A percentile compares a stretch with the other conserved stretches of the same genome.
Conservation (phyloP, 2,888 invertebrate genomes). For the Agelastica alni region DNA sequence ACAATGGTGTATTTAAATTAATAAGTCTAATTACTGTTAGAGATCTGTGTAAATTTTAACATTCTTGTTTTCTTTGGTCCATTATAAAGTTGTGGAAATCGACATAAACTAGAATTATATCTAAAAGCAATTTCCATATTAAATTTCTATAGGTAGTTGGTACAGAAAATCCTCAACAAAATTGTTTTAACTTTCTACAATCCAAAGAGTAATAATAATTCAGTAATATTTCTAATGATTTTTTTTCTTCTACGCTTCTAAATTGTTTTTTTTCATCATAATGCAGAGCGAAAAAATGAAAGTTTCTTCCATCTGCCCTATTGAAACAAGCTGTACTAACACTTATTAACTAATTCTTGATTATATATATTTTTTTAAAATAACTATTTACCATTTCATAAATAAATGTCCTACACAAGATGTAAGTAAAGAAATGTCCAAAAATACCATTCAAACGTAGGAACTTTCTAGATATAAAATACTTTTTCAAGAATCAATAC, state of each 20-base stretch:
- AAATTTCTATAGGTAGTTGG: conserved; percentile 79
- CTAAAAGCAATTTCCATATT: conserved; percentile 89
- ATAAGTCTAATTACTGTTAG: conserved; percentile 70
- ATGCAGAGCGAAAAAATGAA: conserved; percentile 77
- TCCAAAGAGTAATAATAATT: conserved; percentile 86
- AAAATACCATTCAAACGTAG: conserved; percentile 93
- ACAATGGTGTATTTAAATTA: conserved; percentile 67
- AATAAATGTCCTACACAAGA: conserved; percentile 77
- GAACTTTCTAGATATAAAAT: conserved; percentile 83
- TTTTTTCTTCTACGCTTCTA: conserved; percentile 87
- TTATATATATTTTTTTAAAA: conserved; percentile 26
- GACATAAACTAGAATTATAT: conserved; percentile 76
- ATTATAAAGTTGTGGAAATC: conserved; percentile 77
- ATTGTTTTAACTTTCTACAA: conserved; percentile 78
- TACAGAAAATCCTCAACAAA: conserved; percentile 82
- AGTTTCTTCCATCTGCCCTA: conserved; percentile 74
- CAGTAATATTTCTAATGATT: conserved; percentile 84
- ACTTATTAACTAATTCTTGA: conserved; percentile 11
- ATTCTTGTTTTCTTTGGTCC: conserved; percentile 75
- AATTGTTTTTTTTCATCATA: conserved; percentile 90
- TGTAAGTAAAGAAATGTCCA: conserved; percentile 94
- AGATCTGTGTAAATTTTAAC: conserved; percentile 72
- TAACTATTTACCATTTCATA: conserved; percentile 81
- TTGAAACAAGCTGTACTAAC: conserved; percentile 8
- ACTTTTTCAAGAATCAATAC: conserved; percentile 82